Conservation (phyloP, 1,140 invertebrate species). For the Metaphire vulgaris region DNA sequence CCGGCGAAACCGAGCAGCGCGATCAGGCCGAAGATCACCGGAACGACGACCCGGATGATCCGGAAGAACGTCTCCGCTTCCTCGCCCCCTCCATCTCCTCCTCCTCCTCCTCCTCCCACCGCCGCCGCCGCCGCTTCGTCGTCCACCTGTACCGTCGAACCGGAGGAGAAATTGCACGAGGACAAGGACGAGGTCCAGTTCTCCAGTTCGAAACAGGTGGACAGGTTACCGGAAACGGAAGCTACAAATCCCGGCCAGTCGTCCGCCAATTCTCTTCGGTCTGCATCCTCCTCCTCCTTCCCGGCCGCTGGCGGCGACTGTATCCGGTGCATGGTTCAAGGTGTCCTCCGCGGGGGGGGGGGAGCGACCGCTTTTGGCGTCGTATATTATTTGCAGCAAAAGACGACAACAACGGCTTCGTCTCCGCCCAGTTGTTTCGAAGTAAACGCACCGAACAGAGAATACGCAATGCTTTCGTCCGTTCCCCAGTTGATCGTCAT, state of each 20-base stretch:
- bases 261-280: not conserved
- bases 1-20: conserved; percentile 9
- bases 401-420: not conserved
- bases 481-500: not conserved
- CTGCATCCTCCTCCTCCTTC: not conserved
- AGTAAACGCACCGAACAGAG: not conserved
- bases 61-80: not conserved
- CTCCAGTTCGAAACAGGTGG: not conserved
- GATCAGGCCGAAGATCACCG: conserved; percentile 14
- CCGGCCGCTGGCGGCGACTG: not conserved
- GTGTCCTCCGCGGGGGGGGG: not conserved
- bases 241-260: too few species aligned
- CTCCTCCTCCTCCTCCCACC: not conserved
- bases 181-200: not conserved
- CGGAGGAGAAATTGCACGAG: too few species aligned
- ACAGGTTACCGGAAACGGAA: too few species aligned
- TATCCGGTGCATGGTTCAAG: not conserved
- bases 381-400: not conserved
- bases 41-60: conserved; percentile 1
- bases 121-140: too few species aligned
- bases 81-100: not conserved
- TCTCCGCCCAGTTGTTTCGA: not conserved
- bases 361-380: not conserved
- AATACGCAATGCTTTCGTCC: too few species aligned
- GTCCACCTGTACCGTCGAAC: too few species aligned